A percentile compares a stretch with the other conserved stretches of the same genome.
These are phyloP conservation scores for Neolamprologus variostigma DNA, from an alignment of 2,113 vertebrate species.

Conservation along the genomic window DNA sequence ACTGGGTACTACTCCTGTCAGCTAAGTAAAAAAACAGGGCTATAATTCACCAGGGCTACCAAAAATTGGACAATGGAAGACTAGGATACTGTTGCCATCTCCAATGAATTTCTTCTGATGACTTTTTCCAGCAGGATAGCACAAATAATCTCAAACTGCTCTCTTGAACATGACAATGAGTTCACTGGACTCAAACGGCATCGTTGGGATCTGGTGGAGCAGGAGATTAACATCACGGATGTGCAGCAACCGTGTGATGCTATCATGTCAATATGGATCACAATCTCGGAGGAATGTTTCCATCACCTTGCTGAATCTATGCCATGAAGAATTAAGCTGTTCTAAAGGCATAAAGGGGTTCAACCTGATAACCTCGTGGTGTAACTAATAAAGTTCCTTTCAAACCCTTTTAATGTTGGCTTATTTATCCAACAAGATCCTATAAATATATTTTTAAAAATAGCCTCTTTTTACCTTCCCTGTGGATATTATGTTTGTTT, in stretches of 20 bases:
- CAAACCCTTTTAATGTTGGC: not conserved
- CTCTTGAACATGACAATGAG: not conserved
- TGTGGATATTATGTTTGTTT: not conserved
- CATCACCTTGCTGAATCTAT: not conserved
- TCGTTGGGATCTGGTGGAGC: not conserved
- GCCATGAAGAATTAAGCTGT: not conserved
- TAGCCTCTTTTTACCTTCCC: not conserved
- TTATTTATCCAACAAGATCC: not conserved
- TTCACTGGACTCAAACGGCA: not conserved
- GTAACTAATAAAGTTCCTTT: not conserved
- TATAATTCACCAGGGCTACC: not conserved
- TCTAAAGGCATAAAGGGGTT: not conserved
- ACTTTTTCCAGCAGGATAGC: not conserved
- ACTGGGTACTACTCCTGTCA: accelerated
- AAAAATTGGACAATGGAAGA: not conserved
- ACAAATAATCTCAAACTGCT: not conserved
- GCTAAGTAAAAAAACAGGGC: not conserved
- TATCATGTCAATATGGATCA: not conserved
- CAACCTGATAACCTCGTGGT: accelerated
- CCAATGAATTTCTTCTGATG: not conserved
- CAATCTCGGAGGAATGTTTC: not conserved
- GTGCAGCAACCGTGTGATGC: not conserved
- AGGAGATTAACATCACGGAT: not conserved
- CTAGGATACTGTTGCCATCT: not conserved
- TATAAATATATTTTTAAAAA: not conserved